Evolutionary conservation across 2,113 vertebrate species (phyloP).

Genomic region (Cebus imitator): DNA sequence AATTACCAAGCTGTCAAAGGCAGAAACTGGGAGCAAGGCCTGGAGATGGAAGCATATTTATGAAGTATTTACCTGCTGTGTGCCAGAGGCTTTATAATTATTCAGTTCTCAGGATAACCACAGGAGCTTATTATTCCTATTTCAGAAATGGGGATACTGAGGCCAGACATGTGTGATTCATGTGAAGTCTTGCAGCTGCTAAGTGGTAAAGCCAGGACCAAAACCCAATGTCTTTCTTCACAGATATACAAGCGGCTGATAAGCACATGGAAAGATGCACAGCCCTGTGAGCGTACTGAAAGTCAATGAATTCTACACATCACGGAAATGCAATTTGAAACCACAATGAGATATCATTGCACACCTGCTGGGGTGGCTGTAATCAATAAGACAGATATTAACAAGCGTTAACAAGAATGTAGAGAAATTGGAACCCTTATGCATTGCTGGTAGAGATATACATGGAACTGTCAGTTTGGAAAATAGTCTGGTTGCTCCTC

Average conservation of each 20-base stretch:
- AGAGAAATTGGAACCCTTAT: background rate
- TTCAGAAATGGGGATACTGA: background rate
- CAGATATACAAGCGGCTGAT: background rate
- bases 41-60: background rate
- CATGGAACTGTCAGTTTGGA: background rate
- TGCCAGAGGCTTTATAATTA: background rate
- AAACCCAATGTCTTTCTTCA: background rate
- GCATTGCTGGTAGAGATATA: background rate
- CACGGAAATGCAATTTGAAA: background rate
- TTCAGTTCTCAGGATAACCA: background rate
- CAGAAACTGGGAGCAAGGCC: background rate
- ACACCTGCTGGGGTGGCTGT: background rate
- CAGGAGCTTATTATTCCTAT: background rate
- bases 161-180: background rate
- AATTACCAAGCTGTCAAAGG: background rate
- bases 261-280: background rate
- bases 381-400: background rate
- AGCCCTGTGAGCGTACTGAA: no score
- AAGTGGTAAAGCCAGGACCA: background rate
- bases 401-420: no score
- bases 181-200: background rate
- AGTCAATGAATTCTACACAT: background rate
- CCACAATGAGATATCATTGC: background rate
- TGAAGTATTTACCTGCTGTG: background rate
- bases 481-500: background rate